Conservation (phyloP, 2,113 vertebrate species). For the Carlito syrichta region DNA sequence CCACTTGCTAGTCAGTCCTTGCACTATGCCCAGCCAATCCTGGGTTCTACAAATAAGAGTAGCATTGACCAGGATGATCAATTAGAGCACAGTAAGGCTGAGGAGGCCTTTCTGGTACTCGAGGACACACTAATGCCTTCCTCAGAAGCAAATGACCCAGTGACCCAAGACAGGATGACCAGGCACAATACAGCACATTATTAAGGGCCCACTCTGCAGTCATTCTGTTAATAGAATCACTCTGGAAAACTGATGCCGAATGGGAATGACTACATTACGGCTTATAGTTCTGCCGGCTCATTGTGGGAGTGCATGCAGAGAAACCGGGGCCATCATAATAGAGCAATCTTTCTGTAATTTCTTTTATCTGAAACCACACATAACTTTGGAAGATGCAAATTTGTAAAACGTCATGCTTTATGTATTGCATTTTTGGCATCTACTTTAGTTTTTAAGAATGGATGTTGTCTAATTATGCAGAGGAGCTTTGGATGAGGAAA, state of each 20-base stretch:
- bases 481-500: constrained; percentile 85
- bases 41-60: constrained; percentile 7
- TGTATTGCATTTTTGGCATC: constrained; percentile 85
- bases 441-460: constrained; percentile 89
- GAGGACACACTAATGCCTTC: neutral
- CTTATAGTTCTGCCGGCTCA: constrained; percentile 66
- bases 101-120: neutral
- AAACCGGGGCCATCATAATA: constrained; percentile 67
- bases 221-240: constrained; percentile 65
- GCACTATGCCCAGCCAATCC: too few species aligned
- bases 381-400: constrained; percentile 86
- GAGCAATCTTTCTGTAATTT: constrained; percentile 78
- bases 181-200: constrained; percentile 67
- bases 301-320: constrained; percentile 60
- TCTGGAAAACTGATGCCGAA: constrained; percentile 70
- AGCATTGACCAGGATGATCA: neutral
- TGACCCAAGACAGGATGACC: constrained; percentile 3
- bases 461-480: constrained; percentile 89
- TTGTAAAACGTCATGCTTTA: constrained; percentile 83
- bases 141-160: constrained; percentile 64
- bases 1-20: neutral
- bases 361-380: constrained; percentile 79
- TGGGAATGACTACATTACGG: constrained; percentile 64
- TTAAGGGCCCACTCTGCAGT: constrained; percentile 64
- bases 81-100: neutral